Evolutionary conservation across 2,888 invertebrate genomes (phyloP).

Genomic region (Serrognathus titanus): DNA sequence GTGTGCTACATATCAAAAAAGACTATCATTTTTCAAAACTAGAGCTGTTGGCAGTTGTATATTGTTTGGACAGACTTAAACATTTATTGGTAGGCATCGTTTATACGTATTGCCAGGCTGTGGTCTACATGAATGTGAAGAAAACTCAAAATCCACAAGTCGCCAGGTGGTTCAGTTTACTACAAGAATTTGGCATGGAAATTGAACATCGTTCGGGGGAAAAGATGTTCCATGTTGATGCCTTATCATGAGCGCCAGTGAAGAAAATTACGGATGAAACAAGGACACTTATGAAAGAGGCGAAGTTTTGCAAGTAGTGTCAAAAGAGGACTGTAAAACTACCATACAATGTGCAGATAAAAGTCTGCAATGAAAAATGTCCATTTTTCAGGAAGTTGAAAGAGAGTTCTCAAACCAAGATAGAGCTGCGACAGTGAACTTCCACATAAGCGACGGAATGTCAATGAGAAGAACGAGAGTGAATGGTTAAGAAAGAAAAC

Average conservation of each 20-base stretch:
- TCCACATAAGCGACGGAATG: background rate
- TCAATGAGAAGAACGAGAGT: background rate
- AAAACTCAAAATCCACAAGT: slow-evolving; percentile 30
- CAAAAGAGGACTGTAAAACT: background rate
- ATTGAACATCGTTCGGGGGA: slow-evolving; percentile 26
- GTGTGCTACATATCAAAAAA: slow-evolving; percentile 22
- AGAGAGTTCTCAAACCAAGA: background rate
- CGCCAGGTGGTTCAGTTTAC: slow-evolving; percentile 24
- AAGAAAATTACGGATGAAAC: background rate
- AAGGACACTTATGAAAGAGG: background rate
- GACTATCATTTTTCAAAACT: slow-evolving; percentile 29
- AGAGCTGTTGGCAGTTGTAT: slow-evolving; percentile 32
- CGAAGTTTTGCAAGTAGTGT: background rate
- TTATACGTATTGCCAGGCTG: slow-evolving; percentile 32
- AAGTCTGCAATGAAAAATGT: background rate
- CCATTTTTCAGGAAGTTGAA: background rate
- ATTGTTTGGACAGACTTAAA: background rate
- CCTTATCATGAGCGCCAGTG: slow-evolving; percentile 25
- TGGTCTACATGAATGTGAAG: slow-evolving; percentile 14
- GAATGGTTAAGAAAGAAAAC: background rate
- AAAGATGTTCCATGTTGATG: slow-evolving; percentile 24
- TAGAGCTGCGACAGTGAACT: background rate
- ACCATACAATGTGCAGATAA: background rate
- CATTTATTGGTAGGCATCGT: slow-evolving; percentile 20
- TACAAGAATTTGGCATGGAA: slow-evolving; percentile 26